Evolutionary conservation across 2,113 vertebrate species (phyloP), one percentile per base, ranked within the genome.

Genomic region (Osmerus eperlanus): DNA sequence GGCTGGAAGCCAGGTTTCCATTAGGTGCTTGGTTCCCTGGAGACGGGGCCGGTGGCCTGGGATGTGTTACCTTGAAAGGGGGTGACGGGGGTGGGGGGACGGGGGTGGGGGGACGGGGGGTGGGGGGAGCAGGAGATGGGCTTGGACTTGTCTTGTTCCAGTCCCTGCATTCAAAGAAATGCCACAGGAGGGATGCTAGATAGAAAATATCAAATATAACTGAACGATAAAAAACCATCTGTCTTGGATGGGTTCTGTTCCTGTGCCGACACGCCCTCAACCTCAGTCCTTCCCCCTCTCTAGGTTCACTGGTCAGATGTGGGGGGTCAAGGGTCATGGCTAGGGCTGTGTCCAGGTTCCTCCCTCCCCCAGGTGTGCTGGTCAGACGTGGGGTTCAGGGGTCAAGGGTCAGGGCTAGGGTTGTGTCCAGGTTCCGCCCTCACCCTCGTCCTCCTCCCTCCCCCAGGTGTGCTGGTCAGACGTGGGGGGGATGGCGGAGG

Each of bases 381-480:
- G 23, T 2, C 23, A 23, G 23, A 18, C 4, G 13, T 54, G 53
- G 12, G 52, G 11, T 2, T 54, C 12, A 14, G 53, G 3, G 53
- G 2, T 13, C 53, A 18, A 8, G 12, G 53, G 53, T 54, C 53
- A 54, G 53, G 16, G 13, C 13, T 54, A 18, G 12, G 53, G 2
- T 13, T 54, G 53, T 54, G 9, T 54, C 13, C 16, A 4, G 12
- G 7, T 36, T 2, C 32, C 32, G 32, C 1, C 32, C 5, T 36
- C 79, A 75, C 81, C 73, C 71, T 9, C 15, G 53, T 2, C 67
- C 28, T 28, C 15, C 23, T 9, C 53, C 62, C 21, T 28, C 6
- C 0, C 85, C 11, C 85, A 99, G 97, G 94, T 99, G 0, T 91
- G 91, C 66, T 98, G 96, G 97, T 92, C 94, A n/a, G 96, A 99